These are phyloP conservation scores for Lordiphosa fenestrarum DNA, from an alignment of 2,888 invertebrate species.

Conservation along the genomic window DNA sequence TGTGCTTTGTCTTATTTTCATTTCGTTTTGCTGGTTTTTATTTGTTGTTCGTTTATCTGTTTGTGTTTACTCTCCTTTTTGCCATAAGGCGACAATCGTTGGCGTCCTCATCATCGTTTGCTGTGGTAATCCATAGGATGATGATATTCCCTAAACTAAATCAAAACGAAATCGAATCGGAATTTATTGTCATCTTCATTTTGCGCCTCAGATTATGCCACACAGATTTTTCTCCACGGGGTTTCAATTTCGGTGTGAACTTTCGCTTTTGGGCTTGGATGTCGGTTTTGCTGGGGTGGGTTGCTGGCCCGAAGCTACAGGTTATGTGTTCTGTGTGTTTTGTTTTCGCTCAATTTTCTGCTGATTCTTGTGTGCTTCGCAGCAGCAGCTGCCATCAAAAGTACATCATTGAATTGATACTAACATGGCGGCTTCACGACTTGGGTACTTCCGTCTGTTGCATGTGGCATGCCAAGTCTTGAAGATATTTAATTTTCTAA, in stretches of 20 bases:
- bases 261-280: constrained; percentile 45
- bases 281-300: not conserved
- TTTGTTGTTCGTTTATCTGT: constrained; percentile 71
- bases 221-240: constrained; percentile 45
- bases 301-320: constrained; percentile 61
- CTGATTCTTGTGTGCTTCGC: constrained; percentile 55
- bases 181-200: constrained; percentile 75
- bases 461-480: constrained; percentile 63
- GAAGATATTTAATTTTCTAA: constrained; percentile 63
- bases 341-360: constrained; percentile 59
- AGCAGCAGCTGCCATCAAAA: constrained; percentile 67
- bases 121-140: constrained; percentile 64
- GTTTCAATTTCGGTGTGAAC: constrained; percentile 76
- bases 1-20: constrained; percentile 74
- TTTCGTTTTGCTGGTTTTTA: constrained; percentile 65
- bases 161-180: constrained; percentile 74
- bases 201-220: constrained; percentile 68
- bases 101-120: constrained; percentile 30
- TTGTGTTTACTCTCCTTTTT: constrained; percentile 65
- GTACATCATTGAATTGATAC: constrained; percentile 53
- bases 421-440: not conserved
- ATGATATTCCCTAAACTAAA: constrained; percentile 71
- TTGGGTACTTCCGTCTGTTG: constrained; percentile 8
- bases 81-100: constrained; percentile 73
- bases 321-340: constrained; percentile 57